These are phyloP conservation scores for Steinernema carpocapsae DNA, from an alignment of 2,888 invertebrate genomes.

Conservation along the genomic window DNA sequence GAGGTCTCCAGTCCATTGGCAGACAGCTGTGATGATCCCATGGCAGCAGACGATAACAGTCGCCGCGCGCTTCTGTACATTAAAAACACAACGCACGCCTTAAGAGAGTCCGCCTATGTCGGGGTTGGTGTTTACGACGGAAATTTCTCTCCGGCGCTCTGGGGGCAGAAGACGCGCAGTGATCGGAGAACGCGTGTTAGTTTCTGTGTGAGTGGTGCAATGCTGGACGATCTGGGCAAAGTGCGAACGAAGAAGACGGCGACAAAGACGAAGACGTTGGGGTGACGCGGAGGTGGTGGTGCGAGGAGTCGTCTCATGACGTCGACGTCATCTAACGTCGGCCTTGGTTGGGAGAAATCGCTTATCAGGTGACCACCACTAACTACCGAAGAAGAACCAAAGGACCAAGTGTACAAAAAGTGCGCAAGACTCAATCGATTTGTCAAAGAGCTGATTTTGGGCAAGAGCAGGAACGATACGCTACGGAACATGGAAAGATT, in stretches of 20 bases:
- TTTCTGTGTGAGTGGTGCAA: neutral
- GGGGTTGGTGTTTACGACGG: constrained; percentile 28
- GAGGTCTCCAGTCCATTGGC: neutral
- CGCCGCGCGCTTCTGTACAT: constrained; percentile 24
- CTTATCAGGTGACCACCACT: constrained; percentile 14
- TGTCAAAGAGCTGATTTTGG: too few relatives aligned
- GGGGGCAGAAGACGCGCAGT: neutral
- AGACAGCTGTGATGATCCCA: constrained; percentile 5
- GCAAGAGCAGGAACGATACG: too few relatives aligned
- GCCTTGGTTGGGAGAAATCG: neutral
- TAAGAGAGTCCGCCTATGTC: constrained; percentile 7
- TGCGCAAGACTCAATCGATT: neutral
- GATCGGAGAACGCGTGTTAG: constrained; percentile 10
- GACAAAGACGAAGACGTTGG: neutral
- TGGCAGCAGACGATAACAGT: neutral
- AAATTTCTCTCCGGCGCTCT: neutral
- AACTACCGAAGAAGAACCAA: neutral
- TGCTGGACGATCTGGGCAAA: too few relatives aligned
- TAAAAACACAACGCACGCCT: neutral
- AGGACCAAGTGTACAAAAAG: constrained; percentile 14
- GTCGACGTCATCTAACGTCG: neutral
- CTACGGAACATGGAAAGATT: too few relatives aligned
- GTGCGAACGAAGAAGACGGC: neutral
- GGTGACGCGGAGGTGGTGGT: neutral
- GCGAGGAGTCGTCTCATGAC: neutral